These are phyloP conservation scores for Condylostylus longicornis DNA, from an alignment of 1,140 invertebrate genomes.

Conservation along the genomic window DNA sequence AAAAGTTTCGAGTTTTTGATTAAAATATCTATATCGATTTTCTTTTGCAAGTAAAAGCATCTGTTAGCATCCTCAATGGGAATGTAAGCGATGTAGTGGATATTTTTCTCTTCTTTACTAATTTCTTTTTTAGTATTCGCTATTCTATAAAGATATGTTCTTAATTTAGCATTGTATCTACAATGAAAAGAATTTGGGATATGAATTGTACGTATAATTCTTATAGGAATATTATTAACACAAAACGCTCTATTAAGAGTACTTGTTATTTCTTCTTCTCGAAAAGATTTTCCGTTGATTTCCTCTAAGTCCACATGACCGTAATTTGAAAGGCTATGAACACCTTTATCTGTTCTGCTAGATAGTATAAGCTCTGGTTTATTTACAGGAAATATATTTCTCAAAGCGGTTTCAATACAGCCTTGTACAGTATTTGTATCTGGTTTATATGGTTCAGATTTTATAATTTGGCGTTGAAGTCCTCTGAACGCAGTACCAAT, in stretches of 20 bases:
- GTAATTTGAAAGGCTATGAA: constrained; percentile 48
- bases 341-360: constrained; percentile 59
- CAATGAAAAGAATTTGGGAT: constrained; percentile 45
- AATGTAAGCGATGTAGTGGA: constrained; percentile 15
- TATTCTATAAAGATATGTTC: constrained; percentile 54
- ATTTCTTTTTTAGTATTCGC: constrained; percentile 26
- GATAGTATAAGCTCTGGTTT: constrained; percentile 38
- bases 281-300: constrained; percentile 32
- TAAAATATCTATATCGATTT: constrained; percentile 22
- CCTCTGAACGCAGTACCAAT: constrained; percentile 41
- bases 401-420: constrained; percentile 41
- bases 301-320: constrained; percentile 46
- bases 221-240: constrained; percentile 36
- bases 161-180: constrained; percentile 38
- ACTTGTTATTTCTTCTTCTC: constrained; percentile 30
- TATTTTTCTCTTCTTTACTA: constrained; percentile 11
- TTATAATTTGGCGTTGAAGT: constrained; percentile 35
- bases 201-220: constrained; percentile 37
- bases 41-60: constrained; percentile 27
- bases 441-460: constrained; percentile 16
- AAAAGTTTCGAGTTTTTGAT: constrained; percentile 39
- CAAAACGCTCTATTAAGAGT: constrained; percentile 42
- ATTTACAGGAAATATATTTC: constrained; percentile 33
- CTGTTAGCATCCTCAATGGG: constrained; percentile 25
- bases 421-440: constrained; percentile 48